Evolutionary conservation across 2,113 vertebrate genomes (phyloP).

Genomic region (Acanthochromis polyacanthus): DNA sequence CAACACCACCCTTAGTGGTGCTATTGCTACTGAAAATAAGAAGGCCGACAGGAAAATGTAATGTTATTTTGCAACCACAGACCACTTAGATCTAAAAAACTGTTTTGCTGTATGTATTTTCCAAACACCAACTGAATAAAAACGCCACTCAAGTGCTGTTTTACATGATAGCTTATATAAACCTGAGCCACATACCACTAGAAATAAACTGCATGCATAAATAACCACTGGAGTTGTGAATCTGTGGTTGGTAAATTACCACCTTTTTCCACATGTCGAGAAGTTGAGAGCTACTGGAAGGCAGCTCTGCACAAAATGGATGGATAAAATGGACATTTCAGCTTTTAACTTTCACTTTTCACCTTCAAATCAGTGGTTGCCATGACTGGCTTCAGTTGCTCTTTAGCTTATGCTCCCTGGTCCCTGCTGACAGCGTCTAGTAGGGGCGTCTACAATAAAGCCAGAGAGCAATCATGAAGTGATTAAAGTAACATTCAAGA

Average conservation of each 20-base stretch:
- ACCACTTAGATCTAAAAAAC: background rate
- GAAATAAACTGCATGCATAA: slow-evolving; percentile 25
- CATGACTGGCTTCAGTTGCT: background rate
- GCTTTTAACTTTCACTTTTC: background rate
- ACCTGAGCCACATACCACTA: slow-evolving; percentile 14
- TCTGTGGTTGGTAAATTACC: slow-evolving; percentile 24
- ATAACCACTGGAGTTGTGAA: background rate
- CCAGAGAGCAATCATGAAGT: background rate
- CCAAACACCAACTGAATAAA: background rate
- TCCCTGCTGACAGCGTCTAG: background rate
- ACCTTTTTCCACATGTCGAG: slow-evolving; percentile 14
- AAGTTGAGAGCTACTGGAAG: background rate
- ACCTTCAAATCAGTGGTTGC: background rate
- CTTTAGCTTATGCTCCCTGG: background rate
- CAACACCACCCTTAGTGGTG: background rate
- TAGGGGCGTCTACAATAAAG: background rate
- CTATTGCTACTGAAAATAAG: background rate
- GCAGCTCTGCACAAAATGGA: background rate
- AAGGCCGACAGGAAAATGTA: background rate
- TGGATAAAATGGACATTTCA: slow-evolving; percentile 5
- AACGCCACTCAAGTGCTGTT: background rate
- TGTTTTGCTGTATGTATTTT: background rate
- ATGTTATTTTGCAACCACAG: background rate
- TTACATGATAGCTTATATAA: slow-evolving; percentile 30
- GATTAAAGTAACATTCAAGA: background rate